Base-by-base conservation (phyloP, 35 echinoderm and acorn worm species). In the Apostichopus japonicus region DNA sequence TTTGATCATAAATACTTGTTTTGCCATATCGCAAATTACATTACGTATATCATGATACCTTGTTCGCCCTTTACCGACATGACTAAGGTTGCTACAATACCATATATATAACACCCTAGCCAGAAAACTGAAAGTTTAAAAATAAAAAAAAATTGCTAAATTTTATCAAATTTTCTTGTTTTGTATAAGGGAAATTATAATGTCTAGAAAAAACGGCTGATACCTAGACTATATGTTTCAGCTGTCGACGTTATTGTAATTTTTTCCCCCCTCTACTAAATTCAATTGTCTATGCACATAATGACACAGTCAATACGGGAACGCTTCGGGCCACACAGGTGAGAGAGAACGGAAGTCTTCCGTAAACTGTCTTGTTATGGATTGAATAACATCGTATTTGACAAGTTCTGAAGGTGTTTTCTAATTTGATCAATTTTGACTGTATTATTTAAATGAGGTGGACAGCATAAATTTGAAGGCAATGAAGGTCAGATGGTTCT, bases 321-420 rank as follows among this genome's bases (percentile, higher is more conserved):
- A 80, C 27, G 78, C 78, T 80, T 51, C 78, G 78, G 78, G 78
- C 78, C 78, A 80, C 78, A 80, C 78, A 80, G 78, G 78, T 80
- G 78, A 80, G 78, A 51, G 78, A 27, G 78, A 80, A 44, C 23
- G 78, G 78, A 80, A 80, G 78, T 80, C 27, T 44, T 58, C 24
- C 17, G 56, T 84, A 84, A 23, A 55, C 56, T 84, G 81, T 84
- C 21, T 58, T 84, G 81, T 58, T 14, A 57, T 84, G 81, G 5
- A 84, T 84, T 84, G 81, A 84, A 84, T 84, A 84, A 84, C 54
- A 55, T n/a, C 81, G 1, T 54, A 58, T 84, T 84, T 84, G 81
- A 84, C 81, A 84, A 84, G 27, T 58, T 58, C 81, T 84, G 21
- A 23, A 23, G 7, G 8, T 57, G 6, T 54, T 51, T 55, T 57